Conservation (phyloP, 2,888 invertebrate species). For the Harmothoe impar region DNA sequence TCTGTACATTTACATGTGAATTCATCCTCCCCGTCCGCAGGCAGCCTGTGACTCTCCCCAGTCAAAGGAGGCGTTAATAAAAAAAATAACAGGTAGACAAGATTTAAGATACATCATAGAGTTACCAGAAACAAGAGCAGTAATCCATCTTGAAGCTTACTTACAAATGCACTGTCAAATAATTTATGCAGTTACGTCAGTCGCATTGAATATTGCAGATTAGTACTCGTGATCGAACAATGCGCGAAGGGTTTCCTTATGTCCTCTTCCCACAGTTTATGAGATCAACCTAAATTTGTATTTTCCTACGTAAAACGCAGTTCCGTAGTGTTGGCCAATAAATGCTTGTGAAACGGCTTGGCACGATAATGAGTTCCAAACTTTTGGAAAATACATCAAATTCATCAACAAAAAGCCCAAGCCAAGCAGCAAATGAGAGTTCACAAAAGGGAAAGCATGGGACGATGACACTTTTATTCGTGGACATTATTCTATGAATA, state of each 20-base stretch:
- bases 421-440: background rate
- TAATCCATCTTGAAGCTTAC: background rate
- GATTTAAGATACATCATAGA: background rate
- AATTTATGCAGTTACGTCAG: conserved; percentile 6
- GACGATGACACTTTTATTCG: background rate
- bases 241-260: too few relatives aligned
- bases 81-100: background rate
- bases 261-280: background rate
- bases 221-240: too few relatives aligned
- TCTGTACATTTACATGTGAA: conserved; percentile 37
- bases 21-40: background rate
- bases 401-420: conserved; percentile 1
- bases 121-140: background rate
- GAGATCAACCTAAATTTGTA: conserved; percentile 20
- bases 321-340: background rate
- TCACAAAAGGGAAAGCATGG: background rate
- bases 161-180: conserved; percentile 30
- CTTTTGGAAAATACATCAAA: background rate
- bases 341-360: background rate
- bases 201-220: background rate
- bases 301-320: background rate
- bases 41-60: background rate
- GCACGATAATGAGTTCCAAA: too few relatives aligned
- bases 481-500: background rate
- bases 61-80: background rate